These are phyloP conservation scores for Sebastes variabilis DNA, from an alignment of 2,797 vertebrate genomes.

Conservation along the genomic window DNA sequence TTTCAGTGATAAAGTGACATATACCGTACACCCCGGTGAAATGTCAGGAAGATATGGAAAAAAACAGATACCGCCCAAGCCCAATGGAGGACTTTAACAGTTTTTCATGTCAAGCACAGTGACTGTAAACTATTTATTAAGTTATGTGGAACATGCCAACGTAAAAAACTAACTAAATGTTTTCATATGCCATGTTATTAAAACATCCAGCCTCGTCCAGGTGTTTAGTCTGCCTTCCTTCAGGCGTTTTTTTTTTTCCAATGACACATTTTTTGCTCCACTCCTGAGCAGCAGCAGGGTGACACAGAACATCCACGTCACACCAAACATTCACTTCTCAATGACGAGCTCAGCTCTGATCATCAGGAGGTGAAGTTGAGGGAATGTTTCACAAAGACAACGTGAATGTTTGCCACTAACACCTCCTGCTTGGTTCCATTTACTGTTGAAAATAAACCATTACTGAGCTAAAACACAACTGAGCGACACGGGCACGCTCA, in stretches of 20 bases:
- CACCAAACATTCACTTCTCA: slow-evolving; percentile 1
- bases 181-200: neutral
- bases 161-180: too few relatives aligned
- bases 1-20: too few relatives aligned
- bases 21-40: neutral
- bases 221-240: neutral
- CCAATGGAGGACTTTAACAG: neutral
- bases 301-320: slow-evolving; percentile 66
- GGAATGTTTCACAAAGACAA: neutral
- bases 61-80: neutral
- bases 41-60: neutral
- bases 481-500: neutral
- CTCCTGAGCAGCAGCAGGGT: neutral
- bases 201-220: neutral
- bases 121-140: neutral
- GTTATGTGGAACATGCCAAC: neutral
- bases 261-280: slow-evolving; percentile 20
- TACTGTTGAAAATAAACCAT: neutral
- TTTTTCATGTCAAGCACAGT: neutral
- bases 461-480: neutral
- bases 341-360: neutral
- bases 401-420: too few relatives aligned
- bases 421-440: fast-evolving
- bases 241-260: neutral
- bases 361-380: neutral